Evolutionary conservation across 2,797 vertebrate species (phyloP).

Genomic region (Bovichtus diacanthus): DNA sequence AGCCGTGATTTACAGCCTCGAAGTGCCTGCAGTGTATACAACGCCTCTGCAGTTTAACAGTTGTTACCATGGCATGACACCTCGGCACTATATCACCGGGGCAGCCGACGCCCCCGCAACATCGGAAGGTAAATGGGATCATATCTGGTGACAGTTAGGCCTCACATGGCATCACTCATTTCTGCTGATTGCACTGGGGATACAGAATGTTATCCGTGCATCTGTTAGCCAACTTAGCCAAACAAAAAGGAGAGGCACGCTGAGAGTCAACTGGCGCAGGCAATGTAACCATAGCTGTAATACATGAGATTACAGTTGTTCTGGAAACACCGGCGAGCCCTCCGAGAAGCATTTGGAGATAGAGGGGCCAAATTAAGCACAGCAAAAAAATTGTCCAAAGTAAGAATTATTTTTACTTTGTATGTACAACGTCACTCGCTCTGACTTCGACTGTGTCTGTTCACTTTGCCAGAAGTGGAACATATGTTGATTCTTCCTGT

Average conservation of each 20-base stretch:
- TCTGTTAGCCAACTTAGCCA: not conserved
- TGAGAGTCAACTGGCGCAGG: not conserved
- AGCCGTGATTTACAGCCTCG: slow-evolving; percentile 70
- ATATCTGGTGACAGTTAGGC: slow-evolving; percentile 41
- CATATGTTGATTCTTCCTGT: not conserved
- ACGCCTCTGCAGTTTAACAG: slow-evolving; percentile 55
- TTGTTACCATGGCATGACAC: slow-evolving; percentile 68
- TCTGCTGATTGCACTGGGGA: slow-evolving; percentile 13
- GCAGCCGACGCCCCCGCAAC: slow-evolving; percentile 46
- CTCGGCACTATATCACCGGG: slow-evolving; percentile 60
- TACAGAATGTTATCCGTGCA: not conserved
- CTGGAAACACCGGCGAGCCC: not conserved
- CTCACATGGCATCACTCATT: slow-evolving; percentile 27
- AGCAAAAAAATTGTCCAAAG: not conserved
- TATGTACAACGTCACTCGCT: not conserved
- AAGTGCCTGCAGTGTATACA: slow-evolving; percentile 70
- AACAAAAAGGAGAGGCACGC: not conserved
- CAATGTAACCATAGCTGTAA: not conserved
- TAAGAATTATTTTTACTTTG: not conserved
- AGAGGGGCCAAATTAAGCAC: not conserved
- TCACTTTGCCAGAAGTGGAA: not conserved
- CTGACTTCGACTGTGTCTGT: slow-evolving; percentile 6
- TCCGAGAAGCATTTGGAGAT: not conserved
- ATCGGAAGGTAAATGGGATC: slow-evolving; percentile 50
- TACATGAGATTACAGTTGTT: not conserved